These are phyloP conservation scores for Nemurella pictetii DNA, from an alignment of 2,888 invertebrate genomes.

Conservation along the genomic window DNA sequence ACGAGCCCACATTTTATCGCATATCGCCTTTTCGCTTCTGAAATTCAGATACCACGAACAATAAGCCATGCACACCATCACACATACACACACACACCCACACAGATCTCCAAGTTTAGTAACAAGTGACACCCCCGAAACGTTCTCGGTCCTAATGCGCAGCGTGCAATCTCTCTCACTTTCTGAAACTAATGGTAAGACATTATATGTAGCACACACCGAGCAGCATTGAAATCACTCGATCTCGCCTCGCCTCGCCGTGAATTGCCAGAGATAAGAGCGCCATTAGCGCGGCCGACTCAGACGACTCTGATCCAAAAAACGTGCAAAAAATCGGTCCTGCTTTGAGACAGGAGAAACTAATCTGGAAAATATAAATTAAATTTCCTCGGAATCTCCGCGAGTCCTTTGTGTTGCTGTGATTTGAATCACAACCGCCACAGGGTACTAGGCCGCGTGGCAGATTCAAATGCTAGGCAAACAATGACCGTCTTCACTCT, in stretches of 20 bases:
- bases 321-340: not conserved
- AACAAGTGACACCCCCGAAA: not conserved
- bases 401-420: not conserved
- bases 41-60: not conserved
- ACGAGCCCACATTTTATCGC: too few species aligned
- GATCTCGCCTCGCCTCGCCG: not conserved
- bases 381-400: not conserved
- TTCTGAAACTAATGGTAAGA: not conserved
- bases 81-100: too few species aligned
- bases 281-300: not conserved
- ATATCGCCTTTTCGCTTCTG: not conserved
- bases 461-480: not conserved
- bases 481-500: not conserved
- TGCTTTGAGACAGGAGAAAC: not conserved
- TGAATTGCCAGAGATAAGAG: not conserved
- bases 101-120: not conserved
- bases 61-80: too few species aligned
- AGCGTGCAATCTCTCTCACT: not conserved
- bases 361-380: not conserved
- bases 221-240: not conserved
- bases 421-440: not conserved
- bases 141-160: not conserved
- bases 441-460: not conserved
- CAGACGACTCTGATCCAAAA: not conserved
- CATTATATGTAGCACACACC: not conserved